Evolutionary conservation across 2,888 invertebrate species (phyloP).

Genomic region (Smittia aterrima): DNA sequence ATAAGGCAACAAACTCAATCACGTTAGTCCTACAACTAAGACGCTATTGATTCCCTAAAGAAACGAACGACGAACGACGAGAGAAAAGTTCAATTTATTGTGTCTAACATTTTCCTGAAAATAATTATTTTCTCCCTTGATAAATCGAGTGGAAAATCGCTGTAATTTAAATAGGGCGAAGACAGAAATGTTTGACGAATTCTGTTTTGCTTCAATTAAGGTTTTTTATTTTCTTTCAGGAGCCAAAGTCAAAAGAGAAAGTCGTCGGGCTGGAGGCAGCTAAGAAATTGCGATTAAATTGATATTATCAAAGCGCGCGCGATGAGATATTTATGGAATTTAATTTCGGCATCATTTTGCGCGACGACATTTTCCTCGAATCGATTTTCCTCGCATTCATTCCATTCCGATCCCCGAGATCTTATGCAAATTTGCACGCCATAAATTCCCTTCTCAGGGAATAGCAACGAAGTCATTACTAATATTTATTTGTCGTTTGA

Average conservation of each 20-base stretch:
- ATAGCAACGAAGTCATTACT: slow-evolving; percentile 23
- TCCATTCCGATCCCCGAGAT: background rate
- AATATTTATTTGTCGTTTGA: slow-evolving; percentile 1
- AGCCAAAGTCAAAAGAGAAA: background rate
- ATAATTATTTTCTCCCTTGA: slow-evolving; percentile 26
- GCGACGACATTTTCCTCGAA: background rate
- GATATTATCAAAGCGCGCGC: slow-evolving; percentile 3
- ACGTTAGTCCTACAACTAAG: no score
- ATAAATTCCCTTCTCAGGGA: slow-evolving; percentile 26
- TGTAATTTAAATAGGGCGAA: slow-evolving; percentile 36
- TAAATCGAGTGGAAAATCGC: slow-evolving; percentile 32
- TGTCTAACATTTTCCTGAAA: background rate
- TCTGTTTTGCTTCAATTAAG: slow-evolving; percentile 16
- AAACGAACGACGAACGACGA: no score
- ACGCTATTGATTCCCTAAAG: no score
- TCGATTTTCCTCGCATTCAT: background rate
- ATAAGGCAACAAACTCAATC: no score
- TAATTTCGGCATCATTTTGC: slow-evolving; percentile 16
- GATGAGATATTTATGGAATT: slow-evolving; percentile 35
- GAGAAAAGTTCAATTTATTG: no score
- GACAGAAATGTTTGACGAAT: background rate
- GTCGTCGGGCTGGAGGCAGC: background rate
- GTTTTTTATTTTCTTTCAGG: background rate
- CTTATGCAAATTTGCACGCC: slow-evolving; percentile 28
- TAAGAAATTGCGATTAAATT: slow-evolving; percentile 23